phyloP scores from a whole-genome alignment of 1,140 invertebrate species.

The Drosophila dunni region DNA sequence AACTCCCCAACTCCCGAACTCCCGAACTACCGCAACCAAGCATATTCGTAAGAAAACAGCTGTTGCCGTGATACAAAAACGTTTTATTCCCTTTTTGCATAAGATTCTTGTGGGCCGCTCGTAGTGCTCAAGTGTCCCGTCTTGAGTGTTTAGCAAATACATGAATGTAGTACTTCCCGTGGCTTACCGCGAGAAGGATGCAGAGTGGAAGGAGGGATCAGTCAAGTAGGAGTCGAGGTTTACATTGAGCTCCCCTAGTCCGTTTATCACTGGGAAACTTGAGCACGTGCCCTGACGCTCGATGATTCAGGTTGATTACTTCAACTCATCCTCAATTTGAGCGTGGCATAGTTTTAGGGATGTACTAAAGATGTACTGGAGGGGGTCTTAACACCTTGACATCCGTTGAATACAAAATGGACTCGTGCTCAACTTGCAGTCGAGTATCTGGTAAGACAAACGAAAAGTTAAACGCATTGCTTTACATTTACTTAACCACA shows the following conservation, averaged over 20 bases:
- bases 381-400: constrained; percentile 16
- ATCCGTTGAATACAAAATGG: constrained; percentile 27
- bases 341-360: constrained; percentile 20
- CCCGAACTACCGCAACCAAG: neutral
- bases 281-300: constrained; percentile 33
- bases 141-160: constrained; percentile 69
- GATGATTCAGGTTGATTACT: constrained; percentile 28
- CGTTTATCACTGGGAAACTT: constrained; percentile 28
- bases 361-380: no score
- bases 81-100: constrained; percentile 67
- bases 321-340: constrained; percentile 11
- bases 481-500: constrained; percentile 38
- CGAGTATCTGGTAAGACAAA: constrained; percentile 16
- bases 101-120: constrained; percentile 43
- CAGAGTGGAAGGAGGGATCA: neutral
- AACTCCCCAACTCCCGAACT: neutral
- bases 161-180: constrained; percentile 35
- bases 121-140: constrained; percentile 45
- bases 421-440: neutral
- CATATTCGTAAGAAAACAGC: constrained; percentile 9
- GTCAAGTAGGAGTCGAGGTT: neutral
- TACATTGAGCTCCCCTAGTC: constrained; percentile 11
- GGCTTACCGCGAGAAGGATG: constrained; percentile 41
- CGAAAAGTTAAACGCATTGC: constrained; percentile 15
- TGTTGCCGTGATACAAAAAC: constrained; percentile 31